Conservation (phyloP, 2,888 invertebrate species). For the Pammene aurita region DNA sequence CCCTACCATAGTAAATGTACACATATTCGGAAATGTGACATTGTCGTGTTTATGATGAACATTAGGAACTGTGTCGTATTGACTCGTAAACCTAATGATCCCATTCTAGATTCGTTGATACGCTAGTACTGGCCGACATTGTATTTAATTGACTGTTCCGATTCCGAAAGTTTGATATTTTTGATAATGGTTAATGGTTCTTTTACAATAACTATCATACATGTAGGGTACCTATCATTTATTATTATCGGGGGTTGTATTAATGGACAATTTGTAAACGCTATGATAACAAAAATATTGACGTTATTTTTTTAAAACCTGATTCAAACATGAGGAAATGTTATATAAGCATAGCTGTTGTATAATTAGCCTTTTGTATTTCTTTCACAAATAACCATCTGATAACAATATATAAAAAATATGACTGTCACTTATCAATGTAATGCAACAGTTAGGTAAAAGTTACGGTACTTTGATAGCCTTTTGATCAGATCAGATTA, state of each 20-base stretch:
- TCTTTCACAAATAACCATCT: too few relatives aligned
- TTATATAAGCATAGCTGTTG: too few relatives aligned
- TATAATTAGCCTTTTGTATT: background rate
- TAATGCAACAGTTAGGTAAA: too few relatives aligned
- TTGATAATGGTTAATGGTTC: constrained; percentile 28
- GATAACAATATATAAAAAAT: too few relatives aligned
- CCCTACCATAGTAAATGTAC: background rate
- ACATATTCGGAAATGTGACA: background rate
- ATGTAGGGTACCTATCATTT: background rate
- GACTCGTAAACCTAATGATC: constrained; percentile 24
- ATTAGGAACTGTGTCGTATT: constrained; percentile 17
- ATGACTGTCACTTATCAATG: too few relatives aligned
- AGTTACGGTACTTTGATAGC: too few relatives aligned
- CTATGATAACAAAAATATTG: background rate
- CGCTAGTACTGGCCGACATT: background rate
- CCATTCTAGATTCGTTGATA: constrained; percentile 28
- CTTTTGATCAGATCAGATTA: too few relatives aligned
- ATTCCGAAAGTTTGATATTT: constrained; percentile 7
- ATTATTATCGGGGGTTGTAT: constrained; percentile 1
- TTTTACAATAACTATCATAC: constrained; percentile 12
- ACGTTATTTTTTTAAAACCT: background rate
- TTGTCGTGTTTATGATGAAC: constrained; percentile 16
- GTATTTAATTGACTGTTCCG: constrained; percentile 5
- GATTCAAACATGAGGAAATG: background rate
- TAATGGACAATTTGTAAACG: background rate